These are phyloP conservation scores for Zoanthus sociatus DNA, from an alignment of 92 coral and sea anemone species.

Conservation along the genomic window DNA sequence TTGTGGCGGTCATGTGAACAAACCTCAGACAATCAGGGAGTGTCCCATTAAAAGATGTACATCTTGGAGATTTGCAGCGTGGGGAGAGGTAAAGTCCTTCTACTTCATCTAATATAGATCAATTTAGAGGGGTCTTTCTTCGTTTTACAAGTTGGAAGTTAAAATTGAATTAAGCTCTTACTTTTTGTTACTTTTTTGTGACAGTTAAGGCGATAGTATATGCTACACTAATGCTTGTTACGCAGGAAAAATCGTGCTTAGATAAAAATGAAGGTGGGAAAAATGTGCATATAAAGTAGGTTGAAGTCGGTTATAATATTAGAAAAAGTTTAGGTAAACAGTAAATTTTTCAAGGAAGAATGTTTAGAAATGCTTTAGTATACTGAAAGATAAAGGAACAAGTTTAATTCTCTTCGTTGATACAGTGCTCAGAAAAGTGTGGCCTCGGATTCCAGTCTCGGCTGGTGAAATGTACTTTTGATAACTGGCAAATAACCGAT, in stretches of 20 bases:
- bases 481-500: constrained; percentile 75
- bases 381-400: too few species aligned
- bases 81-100: constrained; percentile 20
- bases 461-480: constrained; percentile 85
- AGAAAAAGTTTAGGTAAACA: too few species aligned
- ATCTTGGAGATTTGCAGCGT: constrained; percentile 33
- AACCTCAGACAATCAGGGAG: constrained; percentile 15
- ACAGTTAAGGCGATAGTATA: too few species aligned
- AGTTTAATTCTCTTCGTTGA: not conserved
- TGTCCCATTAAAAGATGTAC: constrained; percentile 32
- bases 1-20: constrained; percentile 25
- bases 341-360: too few species aligned
- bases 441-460: constrained; percentile 86
- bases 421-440: constrained; percentile 88
- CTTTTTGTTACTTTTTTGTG: too few species aligned
- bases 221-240: too few species aligned
- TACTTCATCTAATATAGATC: not conserved
- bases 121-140: not conserved
- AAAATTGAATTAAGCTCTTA: too few species aligned
- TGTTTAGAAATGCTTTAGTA: not conserved
- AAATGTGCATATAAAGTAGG: too few species aligned
- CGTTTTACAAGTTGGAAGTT: not conserved
- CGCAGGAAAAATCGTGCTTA: too few species aligned
- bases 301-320: too few species aligned
- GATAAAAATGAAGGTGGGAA: too few species aligned